Evolutionary conservation across 2,797 vertebrate genomes (phyloP), one percentile per base, ranked within the genome.

Genomic region (Taenioides sp.): DNA sequence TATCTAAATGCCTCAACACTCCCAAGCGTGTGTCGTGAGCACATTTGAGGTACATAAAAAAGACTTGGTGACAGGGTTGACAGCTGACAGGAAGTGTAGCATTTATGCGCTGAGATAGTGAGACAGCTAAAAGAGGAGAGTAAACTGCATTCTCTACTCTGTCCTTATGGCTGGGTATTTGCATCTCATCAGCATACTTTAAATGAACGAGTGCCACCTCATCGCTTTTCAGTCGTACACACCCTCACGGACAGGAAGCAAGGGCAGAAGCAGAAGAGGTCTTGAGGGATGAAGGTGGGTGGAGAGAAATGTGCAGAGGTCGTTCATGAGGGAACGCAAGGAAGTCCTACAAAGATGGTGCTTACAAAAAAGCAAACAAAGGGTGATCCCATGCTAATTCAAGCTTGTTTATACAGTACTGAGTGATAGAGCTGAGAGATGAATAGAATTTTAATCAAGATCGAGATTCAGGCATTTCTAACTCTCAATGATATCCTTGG

Each of bases 141-240:
- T 72, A 68, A 43, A 49, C 74, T 58, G 72, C 47, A 76, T 49
- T 76, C 43, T 54, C 61, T 25, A 54, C 59, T n/a, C 64, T 1
- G 65, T 68, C 80, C 78, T 80, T 77, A 83, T 71, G 69, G 78
- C 68, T 25, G 31, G 17, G 61, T 57, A 80, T 83, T 73, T 84
- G 74, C 82, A 84, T 84, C 62, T 83, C 65, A 80, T 85, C 55
- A 83, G 72, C 83, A 85, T 82, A 86, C 18, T 62, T 61, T 73
- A 74, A 62, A 37, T 47, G 57, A 72, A 76, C 61, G 55, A 73
- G 23, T 65, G 49, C 14, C 70, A 73, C 50, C 74, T 79, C 70
- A 59, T 76, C 75, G 64, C 62, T 66, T 66, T 31, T 12, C 43
- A 64, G 5, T 60, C 70, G 22, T 28, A 40, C 20, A 65, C 40